Base-by-base conservation (phyloP, 2,888 invertebrate genomes). In the Drosophila antonietae region DNA sequence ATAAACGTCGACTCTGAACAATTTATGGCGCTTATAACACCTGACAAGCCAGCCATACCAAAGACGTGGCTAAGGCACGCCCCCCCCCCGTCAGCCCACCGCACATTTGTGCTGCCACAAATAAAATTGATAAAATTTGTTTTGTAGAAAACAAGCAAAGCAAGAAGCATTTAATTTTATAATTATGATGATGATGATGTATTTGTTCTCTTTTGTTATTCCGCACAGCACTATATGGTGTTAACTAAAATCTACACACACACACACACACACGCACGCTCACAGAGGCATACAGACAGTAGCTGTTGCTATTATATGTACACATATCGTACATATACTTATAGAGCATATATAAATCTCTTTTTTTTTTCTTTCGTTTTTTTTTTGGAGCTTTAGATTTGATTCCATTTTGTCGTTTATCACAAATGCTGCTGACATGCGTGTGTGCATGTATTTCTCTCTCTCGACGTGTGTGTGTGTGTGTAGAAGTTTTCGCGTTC, bases 381-480 rank as follows among this genome's bases (percentile, higher is more conserved):
- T 89, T 86, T 84, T 88, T 76, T 78, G 82, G 78, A 82, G 84
- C 84, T 85, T 85, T 90, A 90, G 85, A 85, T 85, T 90, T 89
- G 83, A 82, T 85, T 90, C 73, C 81, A 87, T 90, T 87, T 81
- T 73, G 90, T 81, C 85, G 89, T 90, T 86, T 86, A 90, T 90
- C 86, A 80, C 88, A 78, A 75, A 89, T 82, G 80, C 73, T 76
- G 80, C 83, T 82, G 88, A 81, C 63, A 70, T 69, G 52, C 49
- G 78, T 69, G 41, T 69, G 39, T 44, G 43, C 47, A 55, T 49
- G 46, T 69, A 33, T 68, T 46, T 49, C 52, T 47, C 76, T 55
- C 76, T 55, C 53, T 52, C 18, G 49, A 8, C 59, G 23, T 46
- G 10, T 58, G 47, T 63, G 51, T 69, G 49, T 65, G 52, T 69